These are phyloP conservation scores for Harpegnathos saltator DNA, from an alignment of 1,140 invertebrate genomes.

Conservation along the genomic window DNA sequence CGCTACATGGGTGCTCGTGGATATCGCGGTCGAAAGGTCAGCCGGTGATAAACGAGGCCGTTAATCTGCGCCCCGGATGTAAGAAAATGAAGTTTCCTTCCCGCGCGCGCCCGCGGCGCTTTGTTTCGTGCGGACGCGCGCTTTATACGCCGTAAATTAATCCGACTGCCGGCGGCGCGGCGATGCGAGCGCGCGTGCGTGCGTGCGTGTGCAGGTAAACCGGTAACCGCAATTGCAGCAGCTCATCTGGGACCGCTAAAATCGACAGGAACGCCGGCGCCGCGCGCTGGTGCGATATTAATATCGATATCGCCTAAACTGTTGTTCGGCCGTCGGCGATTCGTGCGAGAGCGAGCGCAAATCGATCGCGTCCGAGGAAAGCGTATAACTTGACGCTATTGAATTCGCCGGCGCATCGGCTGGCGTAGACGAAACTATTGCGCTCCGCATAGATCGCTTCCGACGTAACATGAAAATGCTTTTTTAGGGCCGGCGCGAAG, in stretches of 20 bases:
- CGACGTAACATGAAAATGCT: conserved; percentile 34
- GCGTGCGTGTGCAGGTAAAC: conserved; percentile 64
- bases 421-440: conserved; percentile 17
- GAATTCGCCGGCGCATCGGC: conserved; percentile 37
- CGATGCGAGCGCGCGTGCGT: no score
- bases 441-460: conserved; percentile 13
- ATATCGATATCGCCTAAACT: conserved; percentile 61
- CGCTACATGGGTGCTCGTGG: conserved; percentile 61
- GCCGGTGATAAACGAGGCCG: conserved; percentile 78
- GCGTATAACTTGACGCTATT: background rate
- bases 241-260: conserved; percentile 67
- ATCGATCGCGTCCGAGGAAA: conserved; percentile 34
- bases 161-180: conserved; percentile 55
- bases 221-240: conserved; percentile 60
- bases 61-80: conserved; percentile 77
- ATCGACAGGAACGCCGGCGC: conserved; percentile 32
- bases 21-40: conserved; percentile 77
- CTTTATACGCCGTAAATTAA: conserved; percentile 74
- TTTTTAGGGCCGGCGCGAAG: conserved; percentile 17
- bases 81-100: conserved; percentile 81
- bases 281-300: conserved; percentile 50
- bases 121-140: conserved; percentile 71
- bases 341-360: conserved; percentile 19
- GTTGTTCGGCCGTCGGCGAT: conserved; percentile 17
- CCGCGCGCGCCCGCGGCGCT: conserved; percentile 66